These are phyloP conservation scores for Phallusia fumigata DNA, from an alignment of 23 tunicate species.

Conservation along the genomic window DNA sequence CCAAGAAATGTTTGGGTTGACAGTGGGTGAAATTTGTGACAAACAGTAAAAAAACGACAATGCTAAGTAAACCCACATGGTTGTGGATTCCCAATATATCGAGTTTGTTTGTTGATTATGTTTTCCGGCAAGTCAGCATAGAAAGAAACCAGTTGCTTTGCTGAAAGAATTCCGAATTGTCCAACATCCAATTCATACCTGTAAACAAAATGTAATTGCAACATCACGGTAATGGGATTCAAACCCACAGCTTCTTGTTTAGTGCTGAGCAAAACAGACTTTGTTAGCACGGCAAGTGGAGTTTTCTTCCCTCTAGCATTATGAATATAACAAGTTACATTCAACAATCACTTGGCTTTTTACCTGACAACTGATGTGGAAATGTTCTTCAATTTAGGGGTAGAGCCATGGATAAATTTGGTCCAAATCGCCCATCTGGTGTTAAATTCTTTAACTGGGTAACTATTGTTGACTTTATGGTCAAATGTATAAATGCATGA, in stretches of 20 bases:
- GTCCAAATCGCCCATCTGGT: slow-evolving; percentile 6
- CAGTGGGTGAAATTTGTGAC: too few relatives aligned
- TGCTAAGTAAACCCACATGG: neutral
- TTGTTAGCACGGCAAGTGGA: too few relatives aligned
- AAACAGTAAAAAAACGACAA: too few relatives aligned
- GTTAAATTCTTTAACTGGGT: neutral
- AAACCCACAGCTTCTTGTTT: too few relatives aligned
- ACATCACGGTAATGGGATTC: too few relatives aligned
- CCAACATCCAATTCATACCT: neutral
- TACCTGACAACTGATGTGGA: neutral
- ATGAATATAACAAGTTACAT: too few relatives aligned
- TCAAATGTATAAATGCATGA: neutral
- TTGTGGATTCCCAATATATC: neutral
- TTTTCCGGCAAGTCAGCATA: neutral
- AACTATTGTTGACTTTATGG: neutral
- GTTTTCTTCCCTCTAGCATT: too few relatives aligned
- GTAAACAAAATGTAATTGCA: neutral
- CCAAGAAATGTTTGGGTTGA: too few relatives aligned
- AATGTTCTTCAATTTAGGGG: neutral
- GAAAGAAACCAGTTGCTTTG: neutral
- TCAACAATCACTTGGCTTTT: too few relatives aligned
- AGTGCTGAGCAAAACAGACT: too few relatives aligned
- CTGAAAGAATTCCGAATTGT: neutral
- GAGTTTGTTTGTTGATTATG: neutral
- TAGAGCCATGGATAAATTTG: neutral